Conservation (phyloP, 1,140 invertebrate species). For the Caligus rogercresseyi region DNA sequence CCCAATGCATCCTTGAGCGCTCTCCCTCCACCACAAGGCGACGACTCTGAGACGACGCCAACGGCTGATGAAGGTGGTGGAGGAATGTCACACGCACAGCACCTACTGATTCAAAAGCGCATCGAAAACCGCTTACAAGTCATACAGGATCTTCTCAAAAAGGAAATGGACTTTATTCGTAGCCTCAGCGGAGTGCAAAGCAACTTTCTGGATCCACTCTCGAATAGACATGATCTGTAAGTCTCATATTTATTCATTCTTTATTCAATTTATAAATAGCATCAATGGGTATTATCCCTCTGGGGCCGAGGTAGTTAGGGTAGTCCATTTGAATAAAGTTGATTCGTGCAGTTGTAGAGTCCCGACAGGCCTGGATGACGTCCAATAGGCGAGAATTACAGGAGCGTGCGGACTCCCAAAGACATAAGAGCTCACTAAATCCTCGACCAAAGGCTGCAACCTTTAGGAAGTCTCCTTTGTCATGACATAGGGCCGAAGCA, state of each 20-base stretch:
- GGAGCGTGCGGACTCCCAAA: constrained; percentile 1
- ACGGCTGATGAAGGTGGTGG: not conserved
- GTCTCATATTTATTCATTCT: not conserved
- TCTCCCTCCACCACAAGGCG: not conserved
- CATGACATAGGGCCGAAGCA: not conserved
- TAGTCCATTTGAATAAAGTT: constrained; percentile 7
- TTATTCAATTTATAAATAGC: not conserved
- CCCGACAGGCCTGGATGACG: not conserved
- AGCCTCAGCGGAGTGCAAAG: not conserved
- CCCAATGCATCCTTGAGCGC: constrained; percentile 22
- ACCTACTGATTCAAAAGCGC: not conserved
- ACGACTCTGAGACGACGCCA: not conserved
- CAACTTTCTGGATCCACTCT: constrained; percentile 8
- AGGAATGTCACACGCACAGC: not conserved
- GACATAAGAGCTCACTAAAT: not conserved
- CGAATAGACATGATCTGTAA: not conserved
- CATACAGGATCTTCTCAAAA: constrained; percentile 17
- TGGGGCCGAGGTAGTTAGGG: not conserved
- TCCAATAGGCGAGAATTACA: constrained; percentile 1
- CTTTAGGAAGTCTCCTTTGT: not conserved
- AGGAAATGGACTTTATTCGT: constrained; percentile 18
- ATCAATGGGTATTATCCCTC: not conserved
- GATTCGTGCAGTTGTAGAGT: not conserved
- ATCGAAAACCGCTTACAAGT: constrained; percentile 17
- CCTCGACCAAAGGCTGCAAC: not conserved